Percentiles rank a stretch among this genome's conserved stretches.
These are phyloP conservation scores for Gobio occitaniae DNA, from an alignment of 2,797 vertebrate species.

Conservation along the genomic window DNA sequence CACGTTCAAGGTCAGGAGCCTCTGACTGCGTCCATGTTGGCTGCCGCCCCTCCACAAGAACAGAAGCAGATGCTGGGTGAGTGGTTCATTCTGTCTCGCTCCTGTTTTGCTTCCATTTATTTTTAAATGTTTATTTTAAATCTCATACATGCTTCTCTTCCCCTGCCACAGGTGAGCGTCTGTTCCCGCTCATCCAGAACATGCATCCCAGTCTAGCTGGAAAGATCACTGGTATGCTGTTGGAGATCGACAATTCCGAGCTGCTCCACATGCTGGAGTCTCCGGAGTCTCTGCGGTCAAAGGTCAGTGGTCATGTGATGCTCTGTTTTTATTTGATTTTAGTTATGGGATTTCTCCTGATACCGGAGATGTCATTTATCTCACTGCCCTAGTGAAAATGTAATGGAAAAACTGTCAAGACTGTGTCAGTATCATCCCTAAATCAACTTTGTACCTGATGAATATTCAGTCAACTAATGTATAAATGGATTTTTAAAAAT, in stretches of 20 bases:
- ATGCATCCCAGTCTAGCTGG: constrained; percentile 96
- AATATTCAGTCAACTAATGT: too few relatives aligned
- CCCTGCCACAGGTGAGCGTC: constrained; percentile 85
- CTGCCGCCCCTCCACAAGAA: constrained; percentile 95
- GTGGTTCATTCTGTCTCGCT: constrained; percentile 50
- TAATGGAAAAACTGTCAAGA: neutral
- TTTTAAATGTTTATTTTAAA: neutral
- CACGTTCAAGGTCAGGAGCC: constrained; percentile 98
- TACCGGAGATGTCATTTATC: neutral
- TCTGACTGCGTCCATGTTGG: constrained; percentile 96
- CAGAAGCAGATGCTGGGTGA: constrained; percentile 99
- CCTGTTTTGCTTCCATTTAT: neutral
- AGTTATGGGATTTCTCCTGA: neutral
- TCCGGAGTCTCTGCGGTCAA: constrained; percentile 96
- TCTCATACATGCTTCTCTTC: neutral
- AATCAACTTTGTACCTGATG: too few relatives aligned
- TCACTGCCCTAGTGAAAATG: neutral
- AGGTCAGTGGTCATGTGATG: constrained; percentile 75
- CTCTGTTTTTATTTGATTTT: neutral
- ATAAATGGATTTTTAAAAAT: too few relatives aligned
- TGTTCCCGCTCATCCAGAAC: constrained; percentile 96
- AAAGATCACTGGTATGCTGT: constrained; percentile 97
- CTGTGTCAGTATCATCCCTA: too few relatives aligned
- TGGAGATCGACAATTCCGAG: constrained; percentile 99
- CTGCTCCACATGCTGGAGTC: constrained; percentile 99